Evolutionary conservation across 2,797 vertebrate genomes (phyloP).

Genomic region (Trichosurus vulpecula): DNA sequence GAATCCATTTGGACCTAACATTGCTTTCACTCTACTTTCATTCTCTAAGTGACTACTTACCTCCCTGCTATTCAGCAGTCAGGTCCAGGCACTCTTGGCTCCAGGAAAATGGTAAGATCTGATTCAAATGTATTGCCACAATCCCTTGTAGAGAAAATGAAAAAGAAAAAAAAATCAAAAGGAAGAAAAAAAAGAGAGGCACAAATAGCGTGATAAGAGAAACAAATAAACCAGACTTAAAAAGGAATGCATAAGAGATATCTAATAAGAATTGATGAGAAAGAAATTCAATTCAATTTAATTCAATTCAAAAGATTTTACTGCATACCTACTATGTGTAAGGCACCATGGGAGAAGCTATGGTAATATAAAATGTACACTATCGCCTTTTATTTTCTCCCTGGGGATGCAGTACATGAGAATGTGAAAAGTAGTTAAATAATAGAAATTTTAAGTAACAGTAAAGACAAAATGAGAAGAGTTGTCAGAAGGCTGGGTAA

Average conservation of each 20-base stretch:
- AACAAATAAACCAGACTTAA: slow-evolving; percentile 49
- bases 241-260: slow-evolving; percentile 14
- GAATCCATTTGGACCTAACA: background rate
- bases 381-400: background rate
- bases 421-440: background rate
- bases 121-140: slow-evolving; percentile 67
- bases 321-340: background rate
- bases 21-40: background rate
- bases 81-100: slow-evolving; percentile 57
- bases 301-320: slow-evolving; percentile 7
- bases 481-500: background rate
- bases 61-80: slow-evolving; percentile 61
- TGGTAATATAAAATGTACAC: background rate
- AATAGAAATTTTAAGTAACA: background rate
- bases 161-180: slow-evolving; percentile 64
- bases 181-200: slow-evolving; percentile 48
- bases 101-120: slow-evolving; percentile 77
- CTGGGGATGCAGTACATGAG: background rate
- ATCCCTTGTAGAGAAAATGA: slow-evolving; percentile 30
- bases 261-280: background rate
- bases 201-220: slow-evolving; percentile 56
- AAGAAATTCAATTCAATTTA: slow-evolving; percentile 29
- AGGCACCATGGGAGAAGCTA: background rate
- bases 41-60: slow-evolving; percentile 47
- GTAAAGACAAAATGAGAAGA: background rate